Percentiles rank a stretch among this genome's conserved stretches.
These are phyloP conservation scores for Crotalus viridis DNA, from an alignment of 2,113 vertebrate species.

Conservation along the genomic window DNA sequence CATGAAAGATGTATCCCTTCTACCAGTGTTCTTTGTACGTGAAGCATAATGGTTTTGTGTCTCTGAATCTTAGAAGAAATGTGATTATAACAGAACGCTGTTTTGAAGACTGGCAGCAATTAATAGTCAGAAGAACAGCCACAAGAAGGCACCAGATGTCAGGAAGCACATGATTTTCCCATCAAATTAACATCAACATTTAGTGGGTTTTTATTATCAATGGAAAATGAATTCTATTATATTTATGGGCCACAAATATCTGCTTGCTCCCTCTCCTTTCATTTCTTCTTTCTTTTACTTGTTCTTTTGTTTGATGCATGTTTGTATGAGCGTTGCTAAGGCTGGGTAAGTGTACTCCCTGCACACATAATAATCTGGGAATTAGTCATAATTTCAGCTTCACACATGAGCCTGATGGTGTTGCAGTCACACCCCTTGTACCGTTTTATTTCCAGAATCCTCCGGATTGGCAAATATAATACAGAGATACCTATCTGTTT, in stretches of 20 bases:
- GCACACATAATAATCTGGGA: not conserved
- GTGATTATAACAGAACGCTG: slow-evolving; percentile 55
- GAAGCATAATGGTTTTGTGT: not conserved
- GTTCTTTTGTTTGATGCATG: not conserved
- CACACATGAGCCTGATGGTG: not conserved
- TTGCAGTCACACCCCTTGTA: not conserved
- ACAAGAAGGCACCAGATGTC: slow-evolving; percentile 51
- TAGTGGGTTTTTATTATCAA: slow-evolving; percentile 32
- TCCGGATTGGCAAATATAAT: not conserved
- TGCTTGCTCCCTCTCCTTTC: not conserved
- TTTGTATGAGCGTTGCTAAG: not conserved
- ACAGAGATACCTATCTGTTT: not conserved
- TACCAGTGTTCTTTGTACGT: not conserved
- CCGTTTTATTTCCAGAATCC: not conserved
- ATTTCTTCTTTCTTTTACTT: not conserved
- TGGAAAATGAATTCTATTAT: slow-evolving; percentile 35
- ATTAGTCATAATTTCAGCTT: not conserved
- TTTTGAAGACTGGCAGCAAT: slow-evolving; percentile 50
- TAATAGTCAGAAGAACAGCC: slow-evolving; percentile 62
- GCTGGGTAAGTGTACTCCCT: not conserved
- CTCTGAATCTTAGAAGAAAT: not conserved
- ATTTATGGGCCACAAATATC: slow-evolving; percentile 6
- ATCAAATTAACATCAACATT: slow-evolving; percentile 41
- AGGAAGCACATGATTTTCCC: slow-evolving; percentile 53
- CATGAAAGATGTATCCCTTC: not conserved